Base-by-base conservation (phyloP, 2,797 vertebrate species). In the Pygocentrus nattereri region DNA sequence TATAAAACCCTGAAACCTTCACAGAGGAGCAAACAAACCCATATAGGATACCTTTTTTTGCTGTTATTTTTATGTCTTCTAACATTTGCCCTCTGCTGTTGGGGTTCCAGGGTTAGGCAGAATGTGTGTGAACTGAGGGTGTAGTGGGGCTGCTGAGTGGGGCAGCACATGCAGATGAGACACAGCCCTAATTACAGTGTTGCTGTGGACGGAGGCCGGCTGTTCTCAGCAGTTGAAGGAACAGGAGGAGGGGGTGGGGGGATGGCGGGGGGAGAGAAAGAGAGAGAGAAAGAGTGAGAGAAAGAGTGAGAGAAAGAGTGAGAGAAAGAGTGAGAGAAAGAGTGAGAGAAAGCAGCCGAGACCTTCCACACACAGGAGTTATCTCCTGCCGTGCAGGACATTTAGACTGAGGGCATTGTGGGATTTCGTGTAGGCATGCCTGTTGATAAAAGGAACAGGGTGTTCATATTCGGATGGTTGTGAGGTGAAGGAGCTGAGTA, bases 311-410 rank as follows among this genome's bases (percentile, higher is more conserved):
- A 67, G 47, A 38, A n/a, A n/a, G n/a, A n/a, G n/a, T n/a, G 67
- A 49, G 65, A 38, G 30, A 30, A 18, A 34, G 31, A 62, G 38
- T 30, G 44, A 62, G 49, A 67, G 47, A 38, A n/a, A n/a, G n/a
- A n/a, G n/a, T n/a, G n/a, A n/a, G n/a, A n/a, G 1, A 23, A 76
- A 41, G 13, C 31, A 16, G 56, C 49, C 23, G 19, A 25, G 54
- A 82, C 87, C 84, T 83, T 88, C 76, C 73, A 79, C 56, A 65
- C 84, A 69, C n/a, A n/a, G n/a, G 90, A 19, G 73, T 93, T 95
- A 94, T 95, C 95, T 96, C 96, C 97, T 97, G 97, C 96, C 93
- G 95, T 97, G 97, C 96, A 98, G 96, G 96, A 97, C 86, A 84
- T 87, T 56, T 90, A 85, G 88, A 90, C 87, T 87, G 82, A 87